Evolutionary conservation across 2,113 vertebrate genomes (phyloP).

Genomic region (Cyanistes caeruleus): DNA sequence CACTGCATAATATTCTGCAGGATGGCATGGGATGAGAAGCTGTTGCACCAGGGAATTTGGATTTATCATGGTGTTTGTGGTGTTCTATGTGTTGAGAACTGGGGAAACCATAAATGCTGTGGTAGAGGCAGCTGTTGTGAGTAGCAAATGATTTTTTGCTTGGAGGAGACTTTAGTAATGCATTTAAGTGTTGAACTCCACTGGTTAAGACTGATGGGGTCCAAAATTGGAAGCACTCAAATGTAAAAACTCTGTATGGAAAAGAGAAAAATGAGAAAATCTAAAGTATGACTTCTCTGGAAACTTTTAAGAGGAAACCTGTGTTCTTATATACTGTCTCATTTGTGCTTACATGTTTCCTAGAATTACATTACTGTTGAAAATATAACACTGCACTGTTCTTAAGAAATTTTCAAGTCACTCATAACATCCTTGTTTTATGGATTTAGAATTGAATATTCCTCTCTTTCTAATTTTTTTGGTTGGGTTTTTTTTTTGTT

Average conservation of each 20-base stretch:
- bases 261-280: neutral
- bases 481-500: neutral
- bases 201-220: neutral
- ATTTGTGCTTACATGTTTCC: neutral
- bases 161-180: neutral
- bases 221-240: neutral
- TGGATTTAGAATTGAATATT: neutral
- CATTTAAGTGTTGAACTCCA: neutral
- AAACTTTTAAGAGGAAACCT: neutral
- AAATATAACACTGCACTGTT: neutral
- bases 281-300: neutral
- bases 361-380: neutral
- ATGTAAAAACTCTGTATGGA: accelerated
- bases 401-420: neutral
- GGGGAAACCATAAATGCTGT: neutral
- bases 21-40: neutral
- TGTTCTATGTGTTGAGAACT: neutral
- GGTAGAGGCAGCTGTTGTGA: neutral
- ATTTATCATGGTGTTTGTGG: slow-evolving; percentile 16
- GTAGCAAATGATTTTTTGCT: neutral
- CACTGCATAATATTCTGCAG: neutral
- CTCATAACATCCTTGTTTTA: neutral
- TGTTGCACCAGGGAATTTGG: neutral
- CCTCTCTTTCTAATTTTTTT: accelerated
- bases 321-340: neutral